phyloP scores from a whole-genome alignment of 2,113 vertebrate genomes.

The Amphiprion ocellaris region DNA sequence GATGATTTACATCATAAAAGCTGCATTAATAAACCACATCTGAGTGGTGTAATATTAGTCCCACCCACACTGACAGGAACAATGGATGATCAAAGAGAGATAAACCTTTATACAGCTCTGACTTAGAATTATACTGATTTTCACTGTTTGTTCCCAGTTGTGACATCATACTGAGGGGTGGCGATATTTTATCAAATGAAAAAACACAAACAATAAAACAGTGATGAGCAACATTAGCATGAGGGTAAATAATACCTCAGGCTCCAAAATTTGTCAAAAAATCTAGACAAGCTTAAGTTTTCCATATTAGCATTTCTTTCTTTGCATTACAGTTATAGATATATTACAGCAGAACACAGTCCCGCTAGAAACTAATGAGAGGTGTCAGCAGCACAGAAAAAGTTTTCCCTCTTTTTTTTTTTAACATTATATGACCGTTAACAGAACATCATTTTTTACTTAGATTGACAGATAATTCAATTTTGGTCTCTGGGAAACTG shows the following conservation, averaged over 20 bases:
- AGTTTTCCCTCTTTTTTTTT: too few species aligned
- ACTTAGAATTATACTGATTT: conserved; percentile 6
- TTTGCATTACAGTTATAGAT: too few species aligned
- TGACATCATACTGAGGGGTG: conserved; percentile 1
- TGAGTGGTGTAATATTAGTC: conserved; percentile 9
- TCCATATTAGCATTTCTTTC: too few species aligned
- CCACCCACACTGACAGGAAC: conserved; percentile 3
- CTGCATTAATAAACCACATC: conserved; percentile 22
- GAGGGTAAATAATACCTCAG: background rate
- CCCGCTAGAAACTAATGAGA: too few species aligned
- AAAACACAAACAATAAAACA: background rate
- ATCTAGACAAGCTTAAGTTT: background rate
- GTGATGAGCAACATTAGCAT: background rate
- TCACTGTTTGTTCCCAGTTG: conserved; percentile 4
- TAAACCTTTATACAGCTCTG: conserved; percentile 2
- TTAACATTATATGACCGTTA: too few species aligned
- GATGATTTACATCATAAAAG: conserved; percentile 7
- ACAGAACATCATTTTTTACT: too few species aligned
- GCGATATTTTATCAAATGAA: background rate
- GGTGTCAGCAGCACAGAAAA: too few species aligned
- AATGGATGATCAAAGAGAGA: conserved; percentile 21
- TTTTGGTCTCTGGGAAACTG: too few species aligned
- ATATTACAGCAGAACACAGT: too few species aligned
- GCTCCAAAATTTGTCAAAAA: background rate
- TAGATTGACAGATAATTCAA: too few species aligned